Conservation (phyloP, 2,888 invertebrate genomes). For the Zaprionus lineosus region DNA sequence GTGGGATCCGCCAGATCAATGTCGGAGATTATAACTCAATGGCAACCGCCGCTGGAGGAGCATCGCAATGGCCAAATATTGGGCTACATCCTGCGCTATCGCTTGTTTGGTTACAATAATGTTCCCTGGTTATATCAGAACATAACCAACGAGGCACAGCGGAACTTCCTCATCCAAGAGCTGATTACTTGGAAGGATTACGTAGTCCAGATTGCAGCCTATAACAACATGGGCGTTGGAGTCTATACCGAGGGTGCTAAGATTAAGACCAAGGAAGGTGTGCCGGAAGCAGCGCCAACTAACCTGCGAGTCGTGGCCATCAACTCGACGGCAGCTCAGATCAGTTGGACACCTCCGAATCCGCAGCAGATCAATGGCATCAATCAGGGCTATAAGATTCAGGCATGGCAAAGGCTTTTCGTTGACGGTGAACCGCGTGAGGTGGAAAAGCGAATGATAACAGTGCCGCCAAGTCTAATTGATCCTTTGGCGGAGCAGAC, state of each 20-base stretch:
- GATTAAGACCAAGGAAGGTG: slow-evolving; percentile 97
- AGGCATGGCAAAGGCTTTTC: slow-evolving; percentile 89
- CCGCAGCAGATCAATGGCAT: slow-evolving; percentile 99
- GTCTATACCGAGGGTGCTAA: slow-evolving; percentile 94
- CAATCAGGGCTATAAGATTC: slow-evolving; percentile 96
- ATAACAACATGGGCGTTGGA: slow-evolving; percentile 97
- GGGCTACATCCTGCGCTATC: slow-evolving; percentile 96
- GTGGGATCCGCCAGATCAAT: slow-evolving; percentile 97
- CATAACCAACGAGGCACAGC: slow-evolving; percentile 95
- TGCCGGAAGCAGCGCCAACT: slow-evolving; percentile 95
- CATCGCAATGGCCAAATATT: slow-evolving; percentile 97
- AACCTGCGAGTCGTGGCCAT: slow-evolving; percentile 89
- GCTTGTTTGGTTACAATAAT: slow-evolving; percentile 94
- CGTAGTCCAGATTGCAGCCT: slow-evolving; percentile 97
- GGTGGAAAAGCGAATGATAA: slow-evolving; percentile 88
- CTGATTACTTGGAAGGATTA: slow-evolving; percentile 99
- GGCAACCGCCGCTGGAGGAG: slow-evolving; percentile 97
- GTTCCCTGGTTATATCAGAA: slow-evolving; percentile 96
- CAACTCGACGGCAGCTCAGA: slow-evolving; percentile 92
- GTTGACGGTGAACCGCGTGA: slow-evolving; percentile 84
- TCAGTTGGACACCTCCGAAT: slow-evolving; percentile 98
- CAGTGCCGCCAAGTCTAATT: slow-evolving; percentile 93
- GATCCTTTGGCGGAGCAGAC: slow-evolving; percentile 94
- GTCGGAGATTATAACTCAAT: slow-evolving; percentile 97
- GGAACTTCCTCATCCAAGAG: slow-evolving; percentile 94